These are phyloP conservation scores for Zosterops lateralis DNA, from an alignment of 2,113 vertebrate genomes.

Conservation along the genomic window DNA sequence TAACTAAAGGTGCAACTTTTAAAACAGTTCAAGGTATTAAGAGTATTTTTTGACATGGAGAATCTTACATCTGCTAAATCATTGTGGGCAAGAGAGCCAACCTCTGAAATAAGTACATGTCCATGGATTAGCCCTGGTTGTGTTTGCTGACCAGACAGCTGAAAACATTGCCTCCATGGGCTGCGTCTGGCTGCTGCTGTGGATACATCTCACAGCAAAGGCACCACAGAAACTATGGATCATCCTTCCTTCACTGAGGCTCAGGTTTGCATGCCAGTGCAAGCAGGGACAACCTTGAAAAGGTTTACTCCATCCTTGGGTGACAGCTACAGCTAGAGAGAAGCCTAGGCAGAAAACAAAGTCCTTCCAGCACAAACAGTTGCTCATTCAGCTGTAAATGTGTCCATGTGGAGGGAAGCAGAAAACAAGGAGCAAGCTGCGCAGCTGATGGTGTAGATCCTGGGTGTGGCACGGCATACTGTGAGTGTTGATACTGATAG, in stretches of 20 bases:
- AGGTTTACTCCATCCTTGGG: not conserved
- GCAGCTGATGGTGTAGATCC: not conserved
- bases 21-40: not conserved
- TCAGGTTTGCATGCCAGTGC: not conserved
- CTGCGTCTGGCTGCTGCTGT: not conserved
- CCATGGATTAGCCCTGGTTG: not conserved
- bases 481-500: not conserved
- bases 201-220: fast-evolving
- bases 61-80: not conserved
- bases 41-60: not conserved
- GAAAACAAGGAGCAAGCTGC: not conserved
- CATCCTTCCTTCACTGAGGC: not conserved
- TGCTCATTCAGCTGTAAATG: not conserved
- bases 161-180: not conserved
- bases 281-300: not conserved
- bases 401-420: not conserved
- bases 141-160: not conserved
- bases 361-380: not conserved
- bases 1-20: not conserved
- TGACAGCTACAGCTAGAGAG: not conserved
- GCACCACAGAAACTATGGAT: fast-evolving
- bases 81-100: not conserved
- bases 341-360: not conserved
- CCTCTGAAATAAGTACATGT: not conserved
- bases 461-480: not conserved